Evolutionary conservation across 2,113 vertebrate genomes (phyloP), one percentile per base, ranked within the genome.

Genomic region (Cariama cristata): DNA sequence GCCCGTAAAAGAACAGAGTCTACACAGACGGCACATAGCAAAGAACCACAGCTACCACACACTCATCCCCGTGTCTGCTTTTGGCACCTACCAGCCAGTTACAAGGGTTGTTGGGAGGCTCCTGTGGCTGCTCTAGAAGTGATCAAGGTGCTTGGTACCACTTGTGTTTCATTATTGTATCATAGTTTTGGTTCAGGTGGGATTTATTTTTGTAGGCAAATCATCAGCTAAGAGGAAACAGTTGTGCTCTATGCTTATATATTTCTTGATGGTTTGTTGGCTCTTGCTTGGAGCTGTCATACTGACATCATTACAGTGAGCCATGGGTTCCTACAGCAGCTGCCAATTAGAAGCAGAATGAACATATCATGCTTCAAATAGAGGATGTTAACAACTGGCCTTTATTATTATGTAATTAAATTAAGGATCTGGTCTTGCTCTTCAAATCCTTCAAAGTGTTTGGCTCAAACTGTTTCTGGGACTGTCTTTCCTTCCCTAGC

Each of bases 341-440:
- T 88, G 80, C 77, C 94, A 86, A 27, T 66, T 95, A 85, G 84
- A 92, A 92, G 66, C 69, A 93, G 86, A 96, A 91, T 18, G 49
- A 96, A 90, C 11, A 26, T 75, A 85, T 76, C 44, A 71, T 94
- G 76, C 74, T 87, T 87, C 80, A 96, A 82, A 82, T 62, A 74
- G 69, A 93, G 77, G 89, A 89, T 90, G 84, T 94, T 87, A 94
- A 79, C 89, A 73, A 90, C 73, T 91, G 95, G 66, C 26, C 86
- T 85, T 84, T 89, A 87, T 95, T 96, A 93, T 82, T 91, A 60
- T 79, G 62, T 56, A 96, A 96, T 93, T 95, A 91, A 72, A 56
- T 96, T 91, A 91, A 90, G 66, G 33, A 83, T 94, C 71, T 96
- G 84, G 23, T 95, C 62, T 94, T 90, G 77, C 67, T 93, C 94